Conservation (phyloP, 1,140 invertebrate species). For the Cyclargus thomasi region DNA sequence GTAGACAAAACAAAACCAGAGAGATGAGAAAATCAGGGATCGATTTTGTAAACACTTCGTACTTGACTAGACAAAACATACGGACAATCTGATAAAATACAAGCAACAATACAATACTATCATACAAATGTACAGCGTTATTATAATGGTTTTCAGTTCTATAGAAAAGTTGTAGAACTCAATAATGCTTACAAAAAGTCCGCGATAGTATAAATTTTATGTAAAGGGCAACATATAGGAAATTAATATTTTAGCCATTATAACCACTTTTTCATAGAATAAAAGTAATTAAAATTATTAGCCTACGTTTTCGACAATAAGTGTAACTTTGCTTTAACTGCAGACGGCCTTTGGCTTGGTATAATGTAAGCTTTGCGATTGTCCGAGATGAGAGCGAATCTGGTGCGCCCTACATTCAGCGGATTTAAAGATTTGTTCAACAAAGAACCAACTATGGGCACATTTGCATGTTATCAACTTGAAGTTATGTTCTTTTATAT, state of each 20-base stretch:
- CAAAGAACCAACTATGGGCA: not conserved
- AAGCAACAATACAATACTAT: not conserved
- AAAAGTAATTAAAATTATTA: too few species aligned
- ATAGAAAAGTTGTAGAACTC: too few species aligned
- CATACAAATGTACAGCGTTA: not conserved
- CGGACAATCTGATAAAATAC: not conserved
- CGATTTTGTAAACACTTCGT: too few species aligned
- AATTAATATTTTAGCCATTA: too few species aligned
- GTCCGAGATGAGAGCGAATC: not conserved
- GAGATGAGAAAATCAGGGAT: too few species aligned
- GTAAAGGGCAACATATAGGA: too few species aligned
- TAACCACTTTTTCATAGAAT: too few species aligned
- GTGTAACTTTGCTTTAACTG: not conserved
- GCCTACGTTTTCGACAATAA: not conserved
- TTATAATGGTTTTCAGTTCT: not conserved
- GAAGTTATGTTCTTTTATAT: not conserved
- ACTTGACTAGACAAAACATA: not conserved
- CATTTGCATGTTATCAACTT: not conserved
- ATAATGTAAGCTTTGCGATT: not conserved
- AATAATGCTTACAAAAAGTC: too few species aligned
- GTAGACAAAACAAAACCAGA: too few species aligned
- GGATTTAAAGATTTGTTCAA: not conserved
- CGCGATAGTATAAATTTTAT: too few species aligned
- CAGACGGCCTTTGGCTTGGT: not conserved
- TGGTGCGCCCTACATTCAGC: not conserved